Conservation (phyloP, 2,797 vertebrate species). For the Arnoldichthys spilopterus region DNA sequence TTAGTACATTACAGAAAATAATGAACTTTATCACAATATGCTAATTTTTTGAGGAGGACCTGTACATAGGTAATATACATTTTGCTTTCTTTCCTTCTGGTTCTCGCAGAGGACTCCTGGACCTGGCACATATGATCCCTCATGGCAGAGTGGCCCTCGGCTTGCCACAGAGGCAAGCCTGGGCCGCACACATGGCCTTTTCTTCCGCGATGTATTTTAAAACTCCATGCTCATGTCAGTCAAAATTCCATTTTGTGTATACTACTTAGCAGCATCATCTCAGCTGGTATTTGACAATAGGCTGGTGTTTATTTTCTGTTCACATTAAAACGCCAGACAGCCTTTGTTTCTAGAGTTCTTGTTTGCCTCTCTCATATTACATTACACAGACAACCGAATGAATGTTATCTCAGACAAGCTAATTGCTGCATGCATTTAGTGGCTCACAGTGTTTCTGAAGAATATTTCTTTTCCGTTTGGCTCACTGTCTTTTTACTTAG, state of each 20-base stretch:
- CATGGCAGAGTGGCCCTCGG: conserved; percentile 64
- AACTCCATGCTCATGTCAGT: conserved; percentile 39
- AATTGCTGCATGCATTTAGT: conserved; percentile 15
- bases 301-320: neutral
- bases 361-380: conserved; percentile 1
- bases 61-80: neutral
- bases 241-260: neutral
- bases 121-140: conserved; percentile 73
- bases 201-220: conserved; percentile 74
- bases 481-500: conserved; percentile 13
- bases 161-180: conserved; percentile 56
- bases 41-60: too few species aligned
- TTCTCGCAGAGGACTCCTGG: conserved; percentile 74
- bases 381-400: conserved; percentile 5
- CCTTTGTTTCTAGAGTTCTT: neutral
- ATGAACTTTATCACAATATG: too few species aligned
- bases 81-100: conserved; percentile 11
- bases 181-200: conserved; percentile 67
- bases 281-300: neutral
- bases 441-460: conserved; percentile 2
- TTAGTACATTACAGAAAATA: too few species aligned
- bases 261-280: neutral
- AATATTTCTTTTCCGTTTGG: neutral
- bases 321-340: conserved; percentile 14
- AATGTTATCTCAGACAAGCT: conserved; percentile 2